Evolutionary conservation across 2,888 invertebrate genomes (phyloP), one percentile per base, ranked within the genome.

Genomic region (Netelia inedita): DNA sequence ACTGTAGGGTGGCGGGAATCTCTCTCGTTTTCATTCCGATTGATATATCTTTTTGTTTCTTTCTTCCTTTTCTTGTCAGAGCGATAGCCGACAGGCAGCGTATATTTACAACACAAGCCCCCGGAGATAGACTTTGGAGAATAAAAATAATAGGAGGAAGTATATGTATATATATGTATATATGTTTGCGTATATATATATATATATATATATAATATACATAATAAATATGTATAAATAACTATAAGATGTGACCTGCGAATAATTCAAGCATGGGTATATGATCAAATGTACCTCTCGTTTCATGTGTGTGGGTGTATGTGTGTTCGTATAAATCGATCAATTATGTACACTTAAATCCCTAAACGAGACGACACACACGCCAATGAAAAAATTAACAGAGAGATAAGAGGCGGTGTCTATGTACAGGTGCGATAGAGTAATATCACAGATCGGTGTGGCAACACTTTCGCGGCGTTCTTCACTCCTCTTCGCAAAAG

Each of bases 211-310:
- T 69, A 23, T 46, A 65, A 84, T 72, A 84, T 81, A 72, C 73
- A 78, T 46, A 46, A 14, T 78, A 69, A 81, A 43, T 57, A 66
- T 53, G 21, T 41, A 63, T 61, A 68, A 63, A 55, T 55, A 61
- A 9, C n/a, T 16, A 57, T 16, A 57, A 88, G 91, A 89, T 89
- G 92, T 89, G 88, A 91, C 90, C 89, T 91, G 91, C 90, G 90
- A 90, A 92, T 90, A 91, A 91, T 91, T 85, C 89, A 93, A 93
- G 93, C 93, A 93, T 93, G 92, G 91, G 91, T 91, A 95, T 53
- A 96, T 96, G 96, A 96, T 96, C 96, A 96, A 76, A 78, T 23
- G 72, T 96, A 96, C 95, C 96, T 96, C 95, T 95, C 96, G 96
- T 96, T 73, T 46, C 23, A 71, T 68, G 50, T 50, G 28, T 81